Evolutionary conservation across 92 coral and sea anemone genomes (phyloP), one percentile per base, ranked within the genome.

Genomic region (Actinostola sp.): DNA sequence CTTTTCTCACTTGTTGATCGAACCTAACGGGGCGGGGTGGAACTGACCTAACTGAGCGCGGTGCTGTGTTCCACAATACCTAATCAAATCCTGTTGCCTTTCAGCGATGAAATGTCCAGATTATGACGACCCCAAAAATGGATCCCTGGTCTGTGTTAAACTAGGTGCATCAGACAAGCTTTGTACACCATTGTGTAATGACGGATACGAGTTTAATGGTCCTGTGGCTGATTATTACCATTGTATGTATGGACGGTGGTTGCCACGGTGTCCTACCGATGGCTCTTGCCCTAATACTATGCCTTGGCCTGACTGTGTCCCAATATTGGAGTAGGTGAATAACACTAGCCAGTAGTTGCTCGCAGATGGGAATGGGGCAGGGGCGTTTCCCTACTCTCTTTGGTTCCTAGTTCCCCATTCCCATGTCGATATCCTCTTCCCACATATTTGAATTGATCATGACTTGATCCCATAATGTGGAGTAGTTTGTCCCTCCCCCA

Each of bases 121-220:
- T 39, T 81, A 81, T 43, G 50, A 62, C 29, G 46, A 78, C 5
- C 86, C 86, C 5, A 65, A 31, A 57, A 81, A 81, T 42, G 86
- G 86, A 9, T 71, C 39, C 31, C 56, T 81, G 6, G 75, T 63
- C 17, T 81, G 86, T 32, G 9, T n/a, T 17, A 49, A 36, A 28
- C 34, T 56, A 23, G 13, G 31, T 0, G 14, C 13, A 53, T 2
- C 4, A 11, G 77, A 71, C 63, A 60, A 48, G 16, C 63, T 43
- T 24, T 71, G 77, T 56, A 8, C 27, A 8, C 36, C 63, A 0
- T 43, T 33, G 11, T 71, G 77, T 50, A 35, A 35, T 16, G 31
- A 60, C 1, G 63, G 51, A 2, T 71, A 71, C n/a, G 53, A 71
- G 46, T 38, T 71, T 15, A 25, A 42, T 3, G 21, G 12, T 30